Conservation (phyloP, 2,113 vertebrate species). For the Podarcis cretensis region DNA sequence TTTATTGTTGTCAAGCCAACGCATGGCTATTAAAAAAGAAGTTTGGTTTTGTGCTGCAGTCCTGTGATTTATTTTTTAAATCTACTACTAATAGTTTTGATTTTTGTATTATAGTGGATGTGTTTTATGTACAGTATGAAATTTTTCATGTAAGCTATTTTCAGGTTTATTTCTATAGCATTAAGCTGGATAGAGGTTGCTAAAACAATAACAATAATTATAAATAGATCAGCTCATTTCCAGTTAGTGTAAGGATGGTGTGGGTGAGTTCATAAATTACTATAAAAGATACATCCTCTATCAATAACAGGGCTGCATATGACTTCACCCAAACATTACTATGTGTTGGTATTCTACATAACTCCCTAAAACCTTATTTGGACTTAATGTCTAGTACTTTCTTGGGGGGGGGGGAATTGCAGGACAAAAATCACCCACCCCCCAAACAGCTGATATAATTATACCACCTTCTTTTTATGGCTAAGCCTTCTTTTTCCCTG, state of each 20-base stretch:
- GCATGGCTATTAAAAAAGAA: not conserved
- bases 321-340: not conserved
- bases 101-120: not conserved
- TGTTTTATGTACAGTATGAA: not conserved
- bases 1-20: not conserved
- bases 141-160: not conserved
- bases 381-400: not conserved
- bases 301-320: not conserved
- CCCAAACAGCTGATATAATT: not conserved
- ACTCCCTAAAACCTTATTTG: not conserved
- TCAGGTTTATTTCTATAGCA: not conserved
- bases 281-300: not conserved
- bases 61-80: not conserved
- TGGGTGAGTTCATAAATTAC: not conserved
- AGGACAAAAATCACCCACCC: not conserved
- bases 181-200: not conserved
- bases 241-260: not conserved
- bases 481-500: not conserved
- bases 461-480: not conserved
- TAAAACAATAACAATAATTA: not conserved
- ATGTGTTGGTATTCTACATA: not conserved
- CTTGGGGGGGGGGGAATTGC: not conserved
- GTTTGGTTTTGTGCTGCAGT: not conserved
- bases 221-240: not conserved
- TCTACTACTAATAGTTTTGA: no score